Evolutionary conservation across 2,888 invertebrate genomes (phyloP).

Genomic region (Athalia rosae): DNA sequence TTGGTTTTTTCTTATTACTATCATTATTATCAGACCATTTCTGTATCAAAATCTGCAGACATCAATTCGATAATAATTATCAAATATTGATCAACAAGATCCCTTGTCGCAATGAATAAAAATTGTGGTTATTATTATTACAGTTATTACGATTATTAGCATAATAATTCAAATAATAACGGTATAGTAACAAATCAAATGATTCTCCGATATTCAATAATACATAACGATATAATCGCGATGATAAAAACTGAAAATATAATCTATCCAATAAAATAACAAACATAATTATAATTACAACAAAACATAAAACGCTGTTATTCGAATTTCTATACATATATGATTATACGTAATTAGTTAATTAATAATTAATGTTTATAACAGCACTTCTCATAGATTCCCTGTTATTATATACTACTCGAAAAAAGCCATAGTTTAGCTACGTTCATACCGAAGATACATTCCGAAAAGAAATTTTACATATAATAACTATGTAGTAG

Average conservation of each 20-base stretch:
- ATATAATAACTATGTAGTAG: neutral
- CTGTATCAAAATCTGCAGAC: slow-evolving; percentile 16
- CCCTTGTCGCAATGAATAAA: slow-evolving; percentile 39
- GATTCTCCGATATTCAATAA: slow-evolving; percentile 41
- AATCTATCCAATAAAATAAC: neutral
- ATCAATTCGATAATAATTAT: slow-evolving; percentile 43
- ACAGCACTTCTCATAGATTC: slow-evolving; percentile 64
- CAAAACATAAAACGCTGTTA: slow-evolving; percentile 47
- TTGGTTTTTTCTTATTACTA: too few species aligned
- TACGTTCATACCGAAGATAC: slow-evolving; percentile 33
- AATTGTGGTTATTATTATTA: slow-evolving; percentile 9
- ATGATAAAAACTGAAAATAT: slow-evolving; percentile 36
- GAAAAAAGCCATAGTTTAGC: neutral
- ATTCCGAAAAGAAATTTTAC: neutral
- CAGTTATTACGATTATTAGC: too few species aligned
- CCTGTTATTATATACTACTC: slow-evolving; percentile 48
- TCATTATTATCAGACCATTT: too few species aligned
- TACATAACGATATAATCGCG: slow-evolving; percentile 44
- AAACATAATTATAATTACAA: slow-evolving; percentile 46
- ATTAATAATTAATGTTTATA: slow-evolving; percentile 50
- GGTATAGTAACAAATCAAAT: too few species aligned
- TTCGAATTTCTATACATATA: slow-evolving; percentile 26
- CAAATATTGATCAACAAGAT: slow-evolving; percentile 45
- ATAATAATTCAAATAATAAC: too few species aligned
- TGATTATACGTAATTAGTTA: slow-evolving; percentile 19